These are phyloP conservation scores for Gasteruption jaculator DNA, from an alignment of 2,888 invertebrate species.

Conservation along the genomic window DNA sequence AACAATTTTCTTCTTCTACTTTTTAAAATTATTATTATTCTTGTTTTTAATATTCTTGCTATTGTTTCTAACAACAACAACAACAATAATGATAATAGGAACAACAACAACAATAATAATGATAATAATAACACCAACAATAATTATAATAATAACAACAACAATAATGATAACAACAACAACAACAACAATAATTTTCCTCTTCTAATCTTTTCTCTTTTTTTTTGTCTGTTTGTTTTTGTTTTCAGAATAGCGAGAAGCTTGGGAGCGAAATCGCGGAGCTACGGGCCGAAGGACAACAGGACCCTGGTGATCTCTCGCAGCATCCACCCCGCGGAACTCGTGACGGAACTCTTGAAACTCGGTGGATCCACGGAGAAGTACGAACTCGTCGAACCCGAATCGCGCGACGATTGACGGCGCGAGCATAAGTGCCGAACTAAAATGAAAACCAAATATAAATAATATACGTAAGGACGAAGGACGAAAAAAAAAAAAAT, in stretches of 20 bases:
- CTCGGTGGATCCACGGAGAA: constrained; percentile 54
- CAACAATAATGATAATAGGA: no score
- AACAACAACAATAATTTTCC: not conserved
- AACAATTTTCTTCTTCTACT: no score
- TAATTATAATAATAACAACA: not conserved
- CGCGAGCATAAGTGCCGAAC: no score
- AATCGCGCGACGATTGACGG: no score
- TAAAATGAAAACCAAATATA: no score
- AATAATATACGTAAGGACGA: no score
- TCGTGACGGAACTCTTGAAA: constrained; percentile 51
- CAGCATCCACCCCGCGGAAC: constrained; percentile 49
- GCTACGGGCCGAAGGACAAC: constrained; percentile 52
- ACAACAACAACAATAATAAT: no score
- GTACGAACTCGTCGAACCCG: constrained; percentile 53
- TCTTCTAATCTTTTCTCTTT: not conserved
- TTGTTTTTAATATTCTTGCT: no score
- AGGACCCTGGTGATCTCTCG: constrained; percentile 55
- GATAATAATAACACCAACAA: no score
- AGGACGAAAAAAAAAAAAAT: no score
- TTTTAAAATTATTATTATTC: no score
- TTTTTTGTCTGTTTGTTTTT: constrained; percentile 14
- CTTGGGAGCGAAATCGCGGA: constrained; percentile 54
- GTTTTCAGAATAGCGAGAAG: constrained; percentile 48
- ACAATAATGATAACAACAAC: not conserved
- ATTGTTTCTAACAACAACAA: no score